Evolutionary conservation across 2,888 invertebrate species (phyloP).

Genomic region (Ditylenchus weischeri): DNA sequence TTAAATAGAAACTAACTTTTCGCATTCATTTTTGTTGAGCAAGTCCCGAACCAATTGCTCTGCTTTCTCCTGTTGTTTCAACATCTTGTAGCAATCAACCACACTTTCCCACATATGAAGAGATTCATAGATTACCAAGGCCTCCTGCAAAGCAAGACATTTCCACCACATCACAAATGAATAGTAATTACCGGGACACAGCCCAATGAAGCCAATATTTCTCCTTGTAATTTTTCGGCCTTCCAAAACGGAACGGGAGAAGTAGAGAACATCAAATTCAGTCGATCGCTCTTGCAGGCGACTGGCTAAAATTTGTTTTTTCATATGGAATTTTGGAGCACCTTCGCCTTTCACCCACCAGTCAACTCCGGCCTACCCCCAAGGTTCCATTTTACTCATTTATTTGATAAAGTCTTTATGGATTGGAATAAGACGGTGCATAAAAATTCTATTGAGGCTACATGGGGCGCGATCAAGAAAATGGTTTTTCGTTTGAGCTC

Average conservation of each 20-base stretch:
- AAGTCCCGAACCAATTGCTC: slow-evolving; percentile 82
- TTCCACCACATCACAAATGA: no score
- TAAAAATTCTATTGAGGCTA: no score
- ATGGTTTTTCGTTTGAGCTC: no score
- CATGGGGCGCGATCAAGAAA: no score
- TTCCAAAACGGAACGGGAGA: slow-evolving; percentile 48
- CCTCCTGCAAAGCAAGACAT: slow-evolving; percentile 45
- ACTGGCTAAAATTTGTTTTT: neutral
- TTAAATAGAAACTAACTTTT: slow-evolving; percentile 62
- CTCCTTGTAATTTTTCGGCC: slow-evolving; percentile 39
- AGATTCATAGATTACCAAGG: slow-evolving; percentile 61
- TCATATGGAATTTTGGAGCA: no score
- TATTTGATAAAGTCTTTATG: no score
- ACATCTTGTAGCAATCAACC: slow-evolving; percentile 80
- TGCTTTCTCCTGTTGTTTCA: slow-evolving; percentile 82
- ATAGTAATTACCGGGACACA: slow-evolving; percentile 42
- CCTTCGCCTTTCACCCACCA: no score
- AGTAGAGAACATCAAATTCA: slow-evolving; percentile 27
- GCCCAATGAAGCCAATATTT: slow-evolving; percentile 49
- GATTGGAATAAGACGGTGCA: no score
- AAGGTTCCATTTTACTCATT: no score
- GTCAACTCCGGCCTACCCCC: no score
- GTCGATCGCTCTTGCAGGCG: slow-evolving; percentile 12
- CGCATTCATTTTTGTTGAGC: slow-evolving; percentile 73
- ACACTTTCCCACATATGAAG: slow-evolving; percentile 86